Evolutionary conservation across 2,888 invertebrate genomes (phyloP).

Genomic region (Saturnia japonica): DNA sequence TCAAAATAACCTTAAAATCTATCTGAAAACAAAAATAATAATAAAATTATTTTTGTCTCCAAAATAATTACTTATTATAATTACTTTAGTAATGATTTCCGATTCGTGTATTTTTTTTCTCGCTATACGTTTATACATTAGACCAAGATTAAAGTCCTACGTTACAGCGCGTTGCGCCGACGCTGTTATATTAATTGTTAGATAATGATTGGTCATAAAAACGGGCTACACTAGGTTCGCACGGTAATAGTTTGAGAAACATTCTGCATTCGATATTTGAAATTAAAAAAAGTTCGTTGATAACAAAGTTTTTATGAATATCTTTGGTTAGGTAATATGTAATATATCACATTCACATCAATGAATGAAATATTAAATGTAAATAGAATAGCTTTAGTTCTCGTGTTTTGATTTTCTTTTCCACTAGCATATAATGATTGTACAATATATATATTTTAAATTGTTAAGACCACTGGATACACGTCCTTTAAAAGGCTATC

Average conservation of each 20-base stretch:
- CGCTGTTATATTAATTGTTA: constrained; percentile 60
- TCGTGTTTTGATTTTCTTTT: too few species aligned
- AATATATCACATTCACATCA: too few species aligned
- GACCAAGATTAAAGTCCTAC: constrained; percentile 45
- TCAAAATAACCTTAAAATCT: too few species aligned
- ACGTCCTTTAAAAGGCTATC: too few species aligned
- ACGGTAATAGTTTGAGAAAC: constrained; percentile 46
- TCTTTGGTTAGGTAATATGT: too few species aligned
- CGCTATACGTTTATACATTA: constrained; percentile 39
- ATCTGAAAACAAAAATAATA: too few species aligned
- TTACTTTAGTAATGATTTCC: constrained; percentile 24
- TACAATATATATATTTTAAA: too few species aligned
- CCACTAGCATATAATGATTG: too few species aligned
- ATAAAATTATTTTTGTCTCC: not conserved
- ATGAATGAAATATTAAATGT: not conserved
- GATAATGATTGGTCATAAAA: constrained; percentile 63
- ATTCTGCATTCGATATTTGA: not conserved
- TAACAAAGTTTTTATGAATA: too few species aligned
- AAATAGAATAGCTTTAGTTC: not conserved
- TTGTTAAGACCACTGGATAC: too few species aligned
- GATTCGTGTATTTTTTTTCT: too few species aligned
- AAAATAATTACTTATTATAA: too few species aligned
- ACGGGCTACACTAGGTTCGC: constrained; percentile 51
- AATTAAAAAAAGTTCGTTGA: not conserved
- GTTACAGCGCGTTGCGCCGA: constrained; percentile 47